Conservation (phyloP, 2,113 vertebrate species). For the Eira barbara region DNA sequence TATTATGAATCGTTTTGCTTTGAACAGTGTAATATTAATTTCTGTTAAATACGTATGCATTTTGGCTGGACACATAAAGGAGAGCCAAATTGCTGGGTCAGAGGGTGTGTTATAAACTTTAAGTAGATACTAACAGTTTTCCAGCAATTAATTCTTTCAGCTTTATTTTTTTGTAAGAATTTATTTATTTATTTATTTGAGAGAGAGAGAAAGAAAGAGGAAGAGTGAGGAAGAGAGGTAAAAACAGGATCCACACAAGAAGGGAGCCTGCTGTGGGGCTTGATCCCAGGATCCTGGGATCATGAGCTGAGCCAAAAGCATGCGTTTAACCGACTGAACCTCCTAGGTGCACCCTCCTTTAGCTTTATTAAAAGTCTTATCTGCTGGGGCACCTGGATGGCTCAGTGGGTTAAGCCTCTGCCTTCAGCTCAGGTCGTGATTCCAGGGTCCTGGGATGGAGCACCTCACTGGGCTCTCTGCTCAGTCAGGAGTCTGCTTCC, state of each 20-base stretch:
- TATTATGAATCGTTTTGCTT: background rate
- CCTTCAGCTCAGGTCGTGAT: too few species aligned
- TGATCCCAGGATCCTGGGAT: too few species aligned
- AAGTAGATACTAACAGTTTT: background rate
- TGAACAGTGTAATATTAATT: background rate
- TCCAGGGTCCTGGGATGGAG: too few species aligned
- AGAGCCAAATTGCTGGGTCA: background rate
- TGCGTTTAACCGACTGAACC: background rate
- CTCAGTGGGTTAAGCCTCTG: too few species aligned
- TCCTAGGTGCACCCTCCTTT: background rate
- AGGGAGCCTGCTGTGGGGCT: too few species aligned
- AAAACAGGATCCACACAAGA: too few species aligned
- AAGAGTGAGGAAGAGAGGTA: background rate
- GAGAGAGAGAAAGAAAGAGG: background rate
- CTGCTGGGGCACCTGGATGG: too few species aligned
- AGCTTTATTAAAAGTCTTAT: background rate
- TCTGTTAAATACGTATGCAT: background rate
- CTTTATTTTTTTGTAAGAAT: background rate
- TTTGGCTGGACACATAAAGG: background rate
- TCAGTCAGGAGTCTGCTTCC: too few species aligned
- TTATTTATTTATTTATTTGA: too few species aligned
- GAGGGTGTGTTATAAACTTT: background rate
- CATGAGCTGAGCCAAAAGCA: background rate
- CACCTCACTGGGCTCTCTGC: too few species aligned
- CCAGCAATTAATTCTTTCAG: background rate